Conservation (phyloP, 2,797 vertebrate species). For the Syndactyla subalaris region DNA sequence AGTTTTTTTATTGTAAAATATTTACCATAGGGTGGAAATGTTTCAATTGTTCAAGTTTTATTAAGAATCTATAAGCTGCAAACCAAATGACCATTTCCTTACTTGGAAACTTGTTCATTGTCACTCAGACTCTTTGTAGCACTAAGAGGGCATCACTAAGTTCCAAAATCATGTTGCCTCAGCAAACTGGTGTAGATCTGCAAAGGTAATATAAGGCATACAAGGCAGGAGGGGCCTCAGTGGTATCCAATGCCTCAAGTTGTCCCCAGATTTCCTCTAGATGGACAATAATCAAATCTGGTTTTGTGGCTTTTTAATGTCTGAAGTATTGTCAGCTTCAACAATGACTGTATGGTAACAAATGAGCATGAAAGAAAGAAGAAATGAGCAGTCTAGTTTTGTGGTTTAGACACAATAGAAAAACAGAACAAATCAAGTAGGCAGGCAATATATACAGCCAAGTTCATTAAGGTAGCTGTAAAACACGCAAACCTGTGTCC, state of each 20-base stretch:
- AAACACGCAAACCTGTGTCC: not conserved
- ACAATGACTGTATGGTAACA: rapidly evolving
- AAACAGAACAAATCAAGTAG: not conserved
- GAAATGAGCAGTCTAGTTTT: not conserved
- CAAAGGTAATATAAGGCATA: not conserved
- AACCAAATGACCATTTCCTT: not conserved
- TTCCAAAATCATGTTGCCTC: not conserved
- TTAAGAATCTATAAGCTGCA: not conserved
- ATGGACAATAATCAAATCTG: not conserved
- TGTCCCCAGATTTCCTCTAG: not conserved
- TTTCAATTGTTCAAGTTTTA: not conserved
- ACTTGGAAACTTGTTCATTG: not conserved
- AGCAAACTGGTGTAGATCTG: not conserved
- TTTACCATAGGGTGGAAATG: not conserved
- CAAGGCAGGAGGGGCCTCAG: not conserved
- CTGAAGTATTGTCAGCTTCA: not conserved
- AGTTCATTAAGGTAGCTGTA: not conserved
- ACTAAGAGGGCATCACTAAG: not conserved
- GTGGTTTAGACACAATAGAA: not conserved
- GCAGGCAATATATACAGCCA: not conserved
- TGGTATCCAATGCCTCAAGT: not conserved
- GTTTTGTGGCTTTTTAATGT: not conserved
- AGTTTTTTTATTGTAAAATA: not conserved
- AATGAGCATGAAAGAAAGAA: not conserved
- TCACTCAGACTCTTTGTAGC: not conserved